Evolutionary conservation across 1,140 invertebrate genomes (phyloP), one percentile per base, ranked within the genome.

Genomic region (Bombus huntii): DNA sequence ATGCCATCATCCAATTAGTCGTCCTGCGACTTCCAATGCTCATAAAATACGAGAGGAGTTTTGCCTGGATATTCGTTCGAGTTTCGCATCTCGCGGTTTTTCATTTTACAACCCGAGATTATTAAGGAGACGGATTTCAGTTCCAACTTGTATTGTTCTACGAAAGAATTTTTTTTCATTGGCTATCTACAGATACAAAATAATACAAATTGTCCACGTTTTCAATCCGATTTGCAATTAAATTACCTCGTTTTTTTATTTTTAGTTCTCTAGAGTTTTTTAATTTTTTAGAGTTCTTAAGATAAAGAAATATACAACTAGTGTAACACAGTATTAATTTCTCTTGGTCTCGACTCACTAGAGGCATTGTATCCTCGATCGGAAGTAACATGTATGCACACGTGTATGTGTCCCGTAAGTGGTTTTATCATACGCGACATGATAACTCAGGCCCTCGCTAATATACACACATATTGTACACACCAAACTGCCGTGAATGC

Each of bases 381-480:
- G 47, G 39, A 73, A 44, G 22, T 76, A 53, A 59, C 70, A 25
- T 65, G 44, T 74, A 34, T 76, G 68, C n/a, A 73, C 66, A 28
- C 66, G 31, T 59, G 28, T n/a, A 37, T 81, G 83, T 71, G 78
- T 65, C 77, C 47, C 66, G 62, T 84, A 86, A 88, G 83, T 72
- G 82, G 68, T 78, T 87, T 89, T 90, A 90, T 90, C 88, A 74
- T 76, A 73, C 34, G 31, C 68, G 42, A 65, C 53, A 34, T 71
- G 88, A 90, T 89, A 89, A 87, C 87, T 77, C 75, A 34, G 25
- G 42, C 57, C 57, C 13, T 44, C 42, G 70, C 73, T 81, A 85
- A 47, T 53, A 66, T 68, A 85, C 57, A 74, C 59, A n/a, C 18
- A 65, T 28, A 74, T 47, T 39, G 42, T 73, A 34, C 65, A 42